Conservation (phyloP, 2,888 invertebrate species). For the Herminia tarsipennalis region DNA sequence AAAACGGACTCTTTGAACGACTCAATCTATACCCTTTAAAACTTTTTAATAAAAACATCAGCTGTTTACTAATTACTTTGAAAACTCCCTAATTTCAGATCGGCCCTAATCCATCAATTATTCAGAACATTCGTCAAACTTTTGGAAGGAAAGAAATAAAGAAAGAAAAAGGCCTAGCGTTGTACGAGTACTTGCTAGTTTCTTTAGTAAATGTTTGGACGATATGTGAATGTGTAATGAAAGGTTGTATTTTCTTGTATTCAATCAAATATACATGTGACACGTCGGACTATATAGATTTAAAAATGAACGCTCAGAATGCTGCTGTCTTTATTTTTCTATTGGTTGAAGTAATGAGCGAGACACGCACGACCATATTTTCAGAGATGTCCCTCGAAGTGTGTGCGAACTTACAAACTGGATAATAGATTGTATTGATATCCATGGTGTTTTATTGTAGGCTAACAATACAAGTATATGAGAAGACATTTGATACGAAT, state of each 20-base stretch:
- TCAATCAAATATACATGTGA: constrained; percentile 3
- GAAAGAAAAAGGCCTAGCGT: constrained; percentile 30
- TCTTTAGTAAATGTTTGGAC: constrained; percentile 40
- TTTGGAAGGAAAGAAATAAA: constrained; percentile 20
- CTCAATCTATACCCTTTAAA: constrained; percentile 9
- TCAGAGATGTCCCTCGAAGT: too few relatives aligned
- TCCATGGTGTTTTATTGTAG: too few relatives aligned
- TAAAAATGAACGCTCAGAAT: neutral
- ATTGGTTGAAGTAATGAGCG: too few relatives aligned
- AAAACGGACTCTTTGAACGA: neutral
- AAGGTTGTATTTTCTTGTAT: constrained; percentile 6
- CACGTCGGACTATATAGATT: neutral
- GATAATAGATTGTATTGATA: too few relatives aligned
- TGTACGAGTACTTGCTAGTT: constrained; percentile 29
- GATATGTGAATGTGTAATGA: constrained; percentile 21
- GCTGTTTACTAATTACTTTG: constrained; percentile 8
- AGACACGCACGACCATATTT: too few relatives aligned
- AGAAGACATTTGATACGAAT: too few relatives aligned
- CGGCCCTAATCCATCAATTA: constrained; percentile 30
- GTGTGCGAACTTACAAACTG: too few relatives aligned
- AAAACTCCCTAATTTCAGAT: constrained; percentile 9
- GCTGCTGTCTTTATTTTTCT: too few relatives aligned
- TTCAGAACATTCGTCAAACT: constrained; percentile 33
- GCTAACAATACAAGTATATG: too few relatives aligned
- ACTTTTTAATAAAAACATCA: constrained; percentile 16